Evolutionary conservation across 2,113 vertebrate species (phyloP).

Genomic region (Myotis brandtii): DNA sequence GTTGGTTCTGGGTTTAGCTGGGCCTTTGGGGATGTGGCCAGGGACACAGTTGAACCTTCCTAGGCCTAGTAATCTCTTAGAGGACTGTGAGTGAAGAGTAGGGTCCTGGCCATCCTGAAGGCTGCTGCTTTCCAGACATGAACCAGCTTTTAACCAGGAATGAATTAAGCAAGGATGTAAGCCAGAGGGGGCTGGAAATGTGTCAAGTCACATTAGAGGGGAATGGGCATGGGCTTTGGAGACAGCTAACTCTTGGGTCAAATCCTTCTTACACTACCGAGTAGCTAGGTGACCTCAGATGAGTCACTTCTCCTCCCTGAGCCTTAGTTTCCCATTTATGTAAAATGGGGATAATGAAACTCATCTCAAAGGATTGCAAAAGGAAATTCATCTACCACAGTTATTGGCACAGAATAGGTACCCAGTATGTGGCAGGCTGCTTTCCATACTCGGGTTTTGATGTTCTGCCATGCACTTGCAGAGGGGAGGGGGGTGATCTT

Average conservation of each 20-base stretch:
- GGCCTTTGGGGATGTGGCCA: neutral
- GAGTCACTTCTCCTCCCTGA: neutral
- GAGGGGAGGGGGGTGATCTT: neutral
- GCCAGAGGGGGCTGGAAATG: neutral
- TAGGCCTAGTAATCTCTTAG: neutral
- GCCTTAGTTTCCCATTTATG: neutral
- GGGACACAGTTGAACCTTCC: neutral
- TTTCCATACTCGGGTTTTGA: neutral
- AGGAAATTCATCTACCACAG: neutral
- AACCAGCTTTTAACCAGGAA: neutral
- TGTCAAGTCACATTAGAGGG: neutral
- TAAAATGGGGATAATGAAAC: neutral
- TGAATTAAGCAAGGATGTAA: neutral
- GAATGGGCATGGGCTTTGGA: neutral
- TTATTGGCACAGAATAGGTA: neutral
- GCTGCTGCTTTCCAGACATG: neutral
- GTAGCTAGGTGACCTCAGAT: neutral
- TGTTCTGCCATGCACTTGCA: neutral
- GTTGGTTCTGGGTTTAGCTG: conserved; percentile 1
- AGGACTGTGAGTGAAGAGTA: neutral
- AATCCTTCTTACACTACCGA: neutral
- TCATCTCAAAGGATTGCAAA: neutral
- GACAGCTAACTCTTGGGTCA: neutral
- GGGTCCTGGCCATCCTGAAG: neutral
- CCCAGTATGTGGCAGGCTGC: neutral